A percentile compares a stretch with the other conserved stretches of the same genome.
Evolutionary conservation across 2,888 invertebrate species (phyloP).

Genomic region (Apotomis turbidana): DNA sequence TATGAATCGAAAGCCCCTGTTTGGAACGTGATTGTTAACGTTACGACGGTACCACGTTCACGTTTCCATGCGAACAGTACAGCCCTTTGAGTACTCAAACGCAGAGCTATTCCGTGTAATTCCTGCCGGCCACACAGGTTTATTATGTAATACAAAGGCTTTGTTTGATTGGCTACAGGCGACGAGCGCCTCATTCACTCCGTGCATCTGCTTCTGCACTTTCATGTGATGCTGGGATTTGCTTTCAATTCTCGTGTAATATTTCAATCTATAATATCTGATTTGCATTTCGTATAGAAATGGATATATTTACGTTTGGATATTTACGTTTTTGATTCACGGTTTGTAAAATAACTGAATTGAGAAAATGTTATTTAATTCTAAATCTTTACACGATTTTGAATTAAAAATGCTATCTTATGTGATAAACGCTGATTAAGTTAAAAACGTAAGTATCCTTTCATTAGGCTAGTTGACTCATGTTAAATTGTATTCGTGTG

Average conservation of each 20-base stretch:
- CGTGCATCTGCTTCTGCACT: constrained; percentile 33
- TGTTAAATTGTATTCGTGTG: no score
- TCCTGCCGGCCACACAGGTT: constrained; percentile 54
- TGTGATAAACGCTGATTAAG: no score
- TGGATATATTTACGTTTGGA: background rate
- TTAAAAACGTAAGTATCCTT: no score
- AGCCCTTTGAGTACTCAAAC: constrained; percentile 1
- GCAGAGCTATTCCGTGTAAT: constrained; percentile 48
- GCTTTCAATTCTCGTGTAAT: constrained; percentile 11
- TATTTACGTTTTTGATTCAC: no score
- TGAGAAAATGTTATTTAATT: no score
- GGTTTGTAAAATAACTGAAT: no score
- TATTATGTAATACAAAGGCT: constrained; percentile 70
- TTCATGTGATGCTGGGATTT: constrained; percentile 1
- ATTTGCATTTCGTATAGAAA: background rate
- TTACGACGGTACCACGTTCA: background rate
- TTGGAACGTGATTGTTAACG: no score
- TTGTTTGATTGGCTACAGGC: constrained; percentile 55
- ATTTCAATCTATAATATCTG: background rate
- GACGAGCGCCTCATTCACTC: constrained; percentile 25
- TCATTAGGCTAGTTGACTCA: no score
- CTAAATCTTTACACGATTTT: no score
- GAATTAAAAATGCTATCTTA: no score
- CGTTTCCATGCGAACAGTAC: background rate
- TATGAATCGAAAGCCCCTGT: no score